Evolutionary conservation across 2,797 vertebrate genomes (phyloP).

Genomic region (Poecilia wingei): DNA sequence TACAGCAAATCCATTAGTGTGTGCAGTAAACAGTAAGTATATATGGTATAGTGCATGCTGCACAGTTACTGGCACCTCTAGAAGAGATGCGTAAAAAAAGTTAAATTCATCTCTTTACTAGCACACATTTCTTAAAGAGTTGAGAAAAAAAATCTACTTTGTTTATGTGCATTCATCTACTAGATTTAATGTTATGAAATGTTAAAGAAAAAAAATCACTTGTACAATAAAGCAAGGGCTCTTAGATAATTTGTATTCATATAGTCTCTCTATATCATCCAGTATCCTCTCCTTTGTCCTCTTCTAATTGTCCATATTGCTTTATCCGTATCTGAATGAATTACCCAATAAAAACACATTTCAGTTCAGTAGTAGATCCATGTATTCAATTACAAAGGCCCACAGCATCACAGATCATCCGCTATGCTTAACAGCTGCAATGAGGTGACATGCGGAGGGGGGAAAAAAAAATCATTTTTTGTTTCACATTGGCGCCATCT

Average conservation of each 20-base stretch:
- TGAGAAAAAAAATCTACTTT: background rate
- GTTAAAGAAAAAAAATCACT: background rate
- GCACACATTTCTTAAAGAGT: background rate
- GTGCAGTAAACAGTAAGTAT: conserved; percentile 2
- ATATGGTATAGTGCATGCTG: background rate
- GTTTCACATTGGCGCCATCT: no score
- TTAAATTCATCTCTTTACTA: background rate
- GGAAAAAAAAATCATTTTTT: no score
- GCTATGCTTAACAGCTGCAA: background rate
- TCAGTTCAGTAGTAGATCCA: background rate
- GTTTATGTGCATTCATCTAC: background rate
- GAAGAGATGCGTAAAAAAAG: background rate
- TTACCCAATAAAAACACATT: background rate
- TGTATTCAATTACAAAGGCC: background rate
- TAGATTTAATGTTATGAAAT: background rate
- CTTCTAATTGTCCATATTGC: background rate
- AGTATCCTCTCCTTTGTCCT: background rate
- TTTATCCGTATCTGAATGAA: background rate
- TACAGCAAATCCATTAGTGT: conserved; percentile 1
- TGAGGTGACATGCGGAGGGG: background rate
- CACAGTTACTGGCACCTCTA: background rate
- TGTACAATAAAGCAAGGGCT: background rate
- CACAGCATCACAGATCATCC: background rate
- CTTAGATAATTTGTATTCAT: background rate
- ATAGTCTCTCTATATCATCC: background rate